Evolutionary conservation across 1,140 invertebrate species (phyloP), one percentile per base, ranked within the genome.

Genomic region (Pachypsylla venusta): DNA sequence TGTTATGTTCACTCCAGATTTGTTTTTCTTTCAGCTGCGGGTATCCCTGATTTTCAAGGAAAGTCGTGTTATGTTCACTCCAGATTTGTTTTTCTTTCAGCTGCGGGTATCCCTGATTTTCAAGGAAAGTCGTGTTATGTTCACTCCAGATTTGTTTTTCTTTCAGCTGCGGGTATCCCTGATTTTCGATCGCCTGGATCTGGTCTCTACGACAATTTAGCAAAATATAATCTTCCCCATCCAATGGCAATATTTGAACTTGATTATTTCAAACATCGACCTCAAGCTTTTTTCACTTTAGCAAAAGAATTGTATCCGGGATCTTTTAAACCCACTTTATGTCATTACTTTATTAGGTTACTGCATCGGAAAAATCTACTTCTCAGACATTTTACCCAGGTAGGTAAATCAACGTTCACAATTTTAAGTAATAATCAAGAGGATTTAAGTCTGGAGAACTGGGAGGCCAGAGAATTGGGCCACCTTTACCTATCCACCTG

Each of bases 241-340:
- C 92, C 93, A n/a, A 84, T 93, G 69, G 85, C 89, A n/a, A 92
- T 97, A 65, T 96, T 98, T 74, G 91, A 95, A 69, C 81, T 96
- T 24, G 79, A 81, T 56, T 91, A 82, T 68, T 92, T 92, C 63
- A 72, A 79, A 62, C 74, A 79, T 64, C 87, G 92, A 73, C 89
- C 90, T 0, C 77, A 85, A 62, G 89, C 91, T 28, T 93, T 94
- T 71, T 93, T 89, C 68, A 77, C 78, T 25, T 71, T 94, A 55
- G 89, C 89, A 16, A 90, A 88, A 71, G 83, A 92, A 71, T 71
- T 93, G n/a, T 82, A 87, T 66, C 89, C 88, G 0, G 85, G 85
- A 48, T 77, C 74, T 22, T 89, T 89, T 66, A 83, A 84, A 64
- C 90, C 91, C 2, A 92, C 90, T 0, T 68, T 76, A 1, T 82